Evolutionary conservation across 2,113 vertebrate species (phyloP).

Genomic region (Mus spicilegus): DNA sequence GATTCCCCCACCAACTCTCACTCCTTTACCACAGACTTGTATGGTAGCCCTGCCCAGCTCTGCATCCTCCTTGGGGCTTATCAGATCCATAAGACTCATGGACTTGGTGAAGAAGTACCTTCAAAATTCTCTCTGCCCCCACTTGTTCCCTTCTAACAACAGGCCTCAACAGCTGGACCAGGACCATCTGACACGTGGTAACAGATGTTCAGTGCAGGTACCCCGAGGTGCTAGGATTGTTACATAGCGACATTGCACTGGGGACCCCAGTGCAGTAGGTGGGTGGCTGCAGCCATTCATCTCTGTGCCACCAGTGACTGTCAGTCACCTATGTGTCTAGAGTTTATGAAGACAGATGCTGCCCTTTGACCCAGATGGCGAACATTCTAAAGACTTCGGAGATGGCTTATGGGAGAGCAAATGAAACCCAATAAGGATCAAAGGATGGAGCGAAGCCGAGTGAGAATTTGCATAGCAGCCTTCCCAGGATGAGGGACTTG

Average conservation of each 20-base stretch:
- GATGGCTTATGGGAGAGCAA: accelerated
- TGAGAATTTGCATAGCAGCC: background rate
- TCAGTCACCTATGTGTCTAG: accelerated
- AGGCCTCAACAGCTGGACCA: background rate
- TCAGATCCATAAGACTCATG: accelerated
- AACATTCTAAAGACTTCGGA: accelerated
- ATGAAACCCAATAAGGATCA: background rate
- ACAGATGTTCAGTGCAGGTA: too few relatives aligned
- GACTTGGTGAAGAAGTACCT: too few relatives aligned
- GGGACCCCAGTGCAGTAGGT: too few relatives aligned
- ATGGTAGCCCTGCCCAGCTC: accelerated
- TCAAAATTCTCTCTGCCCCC: accelerated
- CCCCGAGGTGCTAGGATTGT: background rate
- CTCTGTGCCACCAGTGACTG: accelerated
- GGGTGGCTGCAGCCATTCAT: background rate
- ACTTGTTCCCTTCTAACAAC: too few relatives aligned
- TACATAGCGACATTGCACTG: background rate
- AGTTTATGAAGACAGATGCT: accelerated
- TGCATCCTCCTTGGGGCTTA: background rate
- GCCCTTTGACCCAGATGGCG: background rate
- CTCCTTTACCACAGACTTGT: accelerated
- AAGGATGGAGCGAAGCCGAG: accelerated
- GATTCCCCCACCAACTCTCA: accelerated
- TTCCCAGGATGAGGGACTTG: background rate
- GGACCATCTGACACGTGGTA: background rate